Conservation (phyloP, 2,797 vertebrate genomes). For the Ctenosaura bakeri region DNA sequence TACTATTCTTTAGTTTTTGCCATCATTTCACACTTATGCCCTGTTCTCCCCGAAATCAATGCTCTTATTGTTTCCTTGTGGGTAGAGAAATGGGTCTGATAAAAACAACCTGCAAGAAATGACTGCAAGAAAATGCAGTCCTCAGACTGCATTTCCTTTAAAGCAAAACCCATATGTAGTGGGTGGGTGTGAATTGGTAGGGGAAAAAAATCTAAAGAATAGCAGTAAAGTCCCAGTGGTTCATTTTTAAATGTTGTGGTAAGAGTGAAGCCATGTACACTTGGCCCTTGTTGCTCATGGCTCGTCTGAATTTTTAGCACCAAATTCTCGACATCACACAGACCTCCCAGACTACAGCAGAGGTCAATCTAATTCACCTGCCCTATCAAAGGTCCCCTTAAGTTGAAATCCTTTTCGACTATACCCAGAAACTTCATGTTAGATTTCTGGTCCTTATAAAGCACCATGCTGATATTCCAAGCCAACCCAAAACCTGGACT, state of each 20-base stretch:
- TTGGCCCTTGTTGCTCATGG: background rate
- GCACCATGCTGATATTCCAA: background rate
- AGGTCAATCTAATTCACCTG: background rate
- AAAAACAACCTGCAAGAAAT: too few species aligned
- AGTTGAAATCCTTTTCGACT: background rate
- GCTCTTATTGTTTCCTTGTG: background rate
- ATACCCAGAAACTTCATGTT: background rate
- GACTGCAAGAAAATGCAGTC: background rate
- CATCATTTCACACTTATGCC: too few species aligned
- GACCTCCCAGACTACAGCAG: background rate
- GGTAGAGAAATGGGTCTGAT: background rate
- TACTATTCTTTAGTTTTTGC: background rate
- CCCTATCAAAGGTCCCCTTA: background rate
- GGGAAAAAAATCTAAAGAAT: too few species aligned
- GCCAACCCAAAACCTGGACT: background rate
- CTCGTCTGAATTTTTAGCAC: background rate
- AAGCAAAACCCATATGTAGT: too few species aligned
- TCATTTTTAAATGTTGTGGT: too few species aligned
- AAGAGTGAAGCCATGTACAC: too few species aligned
- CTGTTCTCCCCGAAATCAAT: background rate
- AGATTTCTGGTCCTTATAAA: background rate
- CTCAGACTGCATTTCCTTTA: background rate
- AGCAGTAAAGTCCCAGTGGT: too few species aligned
- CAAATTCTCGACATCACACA: background rate
- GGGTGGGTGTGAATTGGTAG: too few species aligned